Conservation (phyloP, 2,113 vertebrate genomes). For the Cephalopterus ornatus region DNA sequence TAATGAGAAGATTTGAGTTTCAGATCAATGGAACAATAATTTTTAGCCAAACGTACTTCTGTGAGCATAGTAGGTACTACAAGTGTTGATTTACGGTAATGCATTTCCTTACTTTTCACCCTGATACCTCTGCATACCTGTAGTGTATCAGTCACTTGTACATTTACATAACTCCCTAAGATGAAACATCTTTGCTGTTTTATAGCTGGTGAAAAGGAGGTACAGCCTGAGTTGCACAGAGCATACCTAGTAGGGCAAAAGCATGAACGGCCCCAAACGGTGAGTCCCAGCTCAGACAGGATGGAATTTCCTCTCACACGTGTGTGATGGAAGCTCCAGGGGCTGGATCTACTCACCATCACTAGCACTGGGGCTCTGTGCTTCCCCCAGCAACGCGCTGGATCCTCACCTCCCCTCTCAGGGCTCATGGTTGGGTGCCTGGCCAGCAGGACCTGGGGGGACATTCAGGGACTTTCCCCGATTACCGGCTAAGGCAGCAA, state of each 20-base stretch:
- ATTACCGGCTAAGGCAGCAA: background rate
- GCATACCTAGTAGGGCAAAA: background rate
- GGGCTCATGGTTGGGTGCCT: accelerated
- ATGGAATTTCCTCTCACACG: accelerated
- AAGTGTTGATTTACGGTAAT: background rate
- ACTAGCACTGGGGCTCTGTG: accelerated
- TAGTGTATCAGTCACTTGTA: background rate
- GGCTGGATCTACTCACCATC: background rate
- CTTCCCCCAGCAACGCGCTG: too few relatives aligned
- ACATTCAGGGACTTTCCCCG: accelerated
- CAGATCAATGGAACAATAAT: background rate
- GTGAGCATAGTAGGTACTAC: background rate
- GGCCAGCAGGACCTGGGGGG: background rate
- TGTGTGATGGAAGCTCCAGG: background rate
- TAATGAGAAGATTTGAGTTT: background rate
- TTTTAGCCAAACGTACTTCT: background rate
- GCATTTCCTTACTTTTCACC: background rate
- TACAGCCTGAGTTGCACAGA: background rate
- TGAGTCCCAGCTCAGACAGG: background rate
- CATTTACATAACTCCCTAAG: background rate
- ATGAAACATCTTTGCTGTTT: background rate
- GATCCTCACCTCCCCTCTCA: background rate
- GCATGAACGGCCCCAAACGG: accelerated
- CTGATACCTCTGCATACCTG: too few relatives aligned
- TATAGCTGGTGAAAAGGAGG: background rate